Percentiles rank a stretch among this genome's conserved stretches.
These are phyloP conservation scores for Muntiacus muntjak DNA, from an alignment of 2,113 vertebrate species.

Conservation along the genomic window DNA sequence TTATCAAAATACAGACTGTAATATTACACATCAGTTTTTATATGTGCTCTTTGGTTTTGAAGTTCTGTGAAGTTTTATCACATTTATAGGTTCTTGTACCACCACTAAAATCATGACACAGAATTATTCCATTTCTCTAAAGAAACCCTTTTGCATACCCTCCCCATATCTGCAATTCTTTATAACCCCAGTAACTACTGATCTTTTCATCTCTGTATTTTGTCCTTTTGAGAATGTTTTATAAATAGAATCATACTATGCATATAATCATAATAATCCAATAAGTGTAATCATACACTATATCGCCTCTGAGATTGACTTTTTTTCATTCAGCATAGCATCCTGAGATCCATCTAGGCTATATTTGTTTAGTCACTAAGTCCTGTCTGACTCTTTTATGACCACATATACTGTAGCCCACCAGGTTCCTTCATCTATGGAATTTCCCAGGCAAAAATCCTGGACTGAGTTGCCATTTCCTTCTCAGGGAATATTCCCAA, in stretches of 20 bases:
- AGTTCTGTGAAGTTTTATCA: not conserved
- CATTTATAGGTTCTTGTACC: not conserved
- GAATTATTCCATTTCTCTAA: not conserved
- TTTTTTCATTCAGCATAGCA: not conserved
- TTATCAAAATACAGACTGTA: not conserved
- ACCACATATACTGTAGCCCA: no score
- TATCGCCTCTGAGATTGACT: not conserved
- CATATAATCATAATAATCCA: not conserved
- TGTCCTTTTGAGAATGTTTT: not conserved
- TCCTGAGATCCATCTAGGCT: not conserved
- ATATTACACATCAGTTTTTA: not conserved
- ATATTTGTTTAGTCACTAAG: no score
- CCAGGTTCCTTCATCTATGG: no score
- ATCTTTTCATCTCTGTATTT: not conserved
- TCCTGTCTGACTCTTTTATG: no score
- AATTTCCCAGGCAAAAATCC: no score
- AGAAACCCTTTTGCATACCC: not conserved
- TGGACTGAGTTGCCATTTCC: no score
- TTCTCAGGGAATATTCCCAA: no score
- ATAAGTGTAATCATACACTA: not conserved
- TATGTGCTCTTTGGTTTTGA: not conserved
- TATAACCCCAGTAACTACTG: not conserved
- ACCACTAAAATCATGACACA: not conserved
- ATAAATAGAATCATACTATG: not conserved
- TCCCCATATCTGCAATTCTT: not conserved